Conservation (phyloP, 2,797 vertebrate genomes). For the Austrolebias charrua region DNA sequence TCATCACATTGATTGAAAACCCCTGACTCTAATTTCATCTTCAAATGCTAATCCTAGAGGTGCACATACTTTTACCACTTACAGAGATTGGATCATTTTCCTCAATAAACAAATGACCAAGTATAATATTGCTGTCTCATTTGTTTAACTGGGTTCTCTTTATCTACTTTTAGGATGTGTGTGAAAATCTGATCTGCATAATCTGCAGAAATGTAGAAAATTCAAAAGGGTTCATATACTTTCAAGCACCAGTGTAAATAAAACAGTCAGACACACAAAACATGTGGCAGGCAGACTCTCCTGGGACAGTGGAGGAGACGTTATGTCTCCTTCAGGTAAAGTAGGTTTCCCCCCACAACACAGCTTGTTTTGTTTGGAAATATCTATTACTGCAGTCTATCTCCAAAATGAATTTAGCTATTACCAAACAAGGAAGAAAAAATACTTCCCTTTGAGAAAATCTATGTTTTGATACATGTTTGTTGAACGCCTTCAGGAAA, state of each 20-base stretch:
- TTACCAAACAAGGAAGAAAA: constrained; percentile 43
- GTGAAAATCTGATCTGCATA: too few species aligned
- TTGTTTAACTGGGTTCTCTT: too few species aligned
- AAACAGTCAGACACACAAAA: constrained; percentile 10
- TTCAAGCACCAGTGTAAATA: not conserved
- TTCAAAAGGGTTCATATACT: too few species aligned
- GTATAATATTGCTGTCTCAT: too few species aligned
- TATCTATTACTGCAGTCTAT: constrained; percentile 37
- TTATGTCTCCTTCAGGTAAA: constrained; percentile 35
- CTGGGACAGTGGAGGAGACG: constrained; percentile 9
- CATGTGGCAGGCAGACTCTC: constrained; percentile 20
- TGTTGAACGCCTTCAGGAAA: constrained; percentile 34
- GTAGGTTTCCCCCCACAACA: constrained; percentile 6
- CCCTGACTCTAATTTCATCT: too few species aligned
- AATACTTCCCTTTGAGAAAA: constrained; percentile 34
- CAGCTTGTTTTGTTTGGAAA: constrained; percentile 39
- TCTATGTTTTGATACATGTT: constrained; percentile 24
- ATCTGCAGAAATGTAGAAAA: too few species aligned
- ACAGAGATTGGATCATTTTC: too few species aligned
- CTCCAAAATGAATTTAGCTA: constrained; percentile 45
- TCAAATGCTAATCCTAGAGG: too few species aligned
- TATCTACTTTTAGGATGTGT: too few species aligned
- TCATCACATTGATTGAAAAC: too few species aligned
- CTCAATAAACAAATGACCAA: too few species aligned
- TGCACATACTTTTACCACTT: too few species aligned